These are phyloP conservation scores for Zonotrichia leucophrys DNA, from an alignment of 2,113 vertebrate species.

Conservation along the genomic window DNA sequence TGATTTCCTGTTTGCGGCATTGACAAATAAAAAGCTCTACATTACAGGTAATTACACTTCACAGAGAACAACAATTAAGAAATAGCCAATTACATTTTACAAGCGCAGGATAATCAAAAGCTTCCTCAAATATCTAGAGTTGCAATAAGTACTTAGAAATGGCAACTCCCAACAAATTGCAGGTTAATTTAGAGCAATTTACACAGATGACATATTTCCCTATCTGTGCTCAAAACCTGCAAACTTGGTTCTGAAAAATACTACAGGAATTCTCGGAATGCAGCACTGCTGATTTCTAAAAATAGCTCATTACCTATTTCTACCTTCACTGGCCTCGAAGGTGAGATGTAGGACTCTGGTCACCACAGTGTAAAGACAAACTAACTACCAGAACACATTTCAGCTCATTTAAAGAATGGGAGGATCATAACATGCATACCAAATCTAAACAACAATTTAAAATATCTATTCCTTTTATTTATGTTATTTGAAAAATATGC, in stretches of 20 bases:
- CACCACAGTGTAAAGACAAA: not conserved
- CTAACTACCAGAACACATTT: not conserved
- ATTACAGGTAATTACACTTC: constrained; percentile 52
- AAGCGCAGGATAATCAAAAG: constrained; percentile 59
- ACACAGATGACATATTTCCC: constrained; percentile 28
- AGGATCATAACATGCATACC: not conserved
- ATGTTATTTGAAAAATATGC: not conserved
- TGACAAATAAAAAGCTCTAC: constrained; percentile 54
- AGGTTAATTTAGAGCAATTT: constrained; percentile 51
- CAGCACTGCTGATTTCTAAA: not conserved
- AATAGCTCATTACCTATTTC: not conserved
- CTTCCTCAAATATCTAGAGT: constrained; percentile 53
- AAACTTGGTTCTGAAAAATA: not conserved
- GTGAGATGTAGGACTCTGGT: not conserved
- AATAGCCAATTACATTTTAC: constrained; percentile 52
- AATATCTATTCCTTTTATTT: not conserved
- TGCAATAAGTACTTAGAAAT: constrained; percentile 25
- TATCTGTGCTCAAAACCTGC: constrained; percentile 11
- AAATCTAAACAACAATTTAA: not conserved
- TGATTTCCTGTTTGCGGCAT: constrained; percentile 51
- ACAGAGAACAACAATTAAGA: constrained; percentile 56
- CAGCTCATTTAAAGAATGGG: not conserved
- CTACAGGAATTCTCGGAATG: not conserved
- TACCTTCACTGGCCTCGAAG: not conserved
- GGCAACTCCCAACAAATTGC: constrained; percentile 62